Evolutionary conservation across 2,113 vertebrate genomes (phyloP).

Genomic region (Carassius auratus): DNA sequence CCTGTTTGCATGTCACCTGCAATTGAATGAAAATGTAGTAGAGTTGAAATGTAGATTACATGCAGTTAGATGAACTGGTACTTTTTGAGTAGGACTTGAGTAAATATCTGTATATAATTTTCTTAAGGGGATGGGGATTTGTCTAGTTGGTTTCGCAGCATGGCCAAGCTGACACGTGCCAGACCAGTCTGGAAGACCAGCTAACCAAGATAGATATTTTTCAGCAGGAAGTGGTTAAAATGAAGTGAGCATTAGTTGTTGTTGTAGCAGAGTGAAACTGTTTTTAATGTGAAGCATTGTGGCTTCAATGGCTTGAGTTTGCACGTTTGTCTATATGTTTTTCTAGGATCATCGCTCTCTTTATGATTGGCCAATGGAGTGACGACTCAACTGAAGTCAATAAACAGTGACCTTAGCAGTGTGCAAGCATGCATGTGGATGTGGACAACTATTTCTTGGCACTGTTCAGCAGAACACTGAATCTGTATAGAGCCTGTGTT

Average conservation of each 20-base stretch:
- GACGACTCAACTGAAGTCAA: background rate
- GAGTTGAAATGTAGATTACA: background rate
- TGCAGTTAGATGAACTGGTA: background rate
- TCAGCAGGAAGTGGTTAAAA: too few species aligned
- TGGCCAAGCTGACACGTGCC: background rate
- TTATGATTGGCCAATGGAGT: background rate
- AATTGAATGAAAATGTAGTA: background rate
- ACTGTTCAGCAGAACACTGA: constrained; percentile 45
- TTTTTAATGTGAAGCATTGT: constrained; percentile 7
- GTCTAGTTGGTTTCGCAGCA: background rate
- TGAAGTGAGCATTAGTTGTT: too few species aligned
- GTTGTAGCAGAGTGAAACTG: background rate
- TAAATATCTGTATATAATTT: background rate
- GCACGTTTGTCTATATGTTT: background rate
- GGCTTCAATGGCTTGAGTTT: background rate
- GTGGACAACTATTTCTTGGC: constrained; percentile 43
- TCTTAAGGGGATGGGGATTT: background rate
- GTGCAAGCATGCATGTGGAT: background rate
- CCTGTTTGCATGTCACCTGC: background rate
- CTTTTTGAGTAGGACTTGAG: background rate
- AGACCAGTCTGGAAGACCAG: background rate
- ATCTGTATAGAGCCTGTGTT: constrained; percentile 26
- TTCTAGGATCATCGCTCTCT: background rate
- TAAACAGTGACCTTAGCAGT: background rate
- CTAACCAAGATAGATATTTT: background rate